Evolutionary conservation across 2,113 vertebrate species (phyloP).

Genomic region (Urocynchramus pylzowi): DNA sequence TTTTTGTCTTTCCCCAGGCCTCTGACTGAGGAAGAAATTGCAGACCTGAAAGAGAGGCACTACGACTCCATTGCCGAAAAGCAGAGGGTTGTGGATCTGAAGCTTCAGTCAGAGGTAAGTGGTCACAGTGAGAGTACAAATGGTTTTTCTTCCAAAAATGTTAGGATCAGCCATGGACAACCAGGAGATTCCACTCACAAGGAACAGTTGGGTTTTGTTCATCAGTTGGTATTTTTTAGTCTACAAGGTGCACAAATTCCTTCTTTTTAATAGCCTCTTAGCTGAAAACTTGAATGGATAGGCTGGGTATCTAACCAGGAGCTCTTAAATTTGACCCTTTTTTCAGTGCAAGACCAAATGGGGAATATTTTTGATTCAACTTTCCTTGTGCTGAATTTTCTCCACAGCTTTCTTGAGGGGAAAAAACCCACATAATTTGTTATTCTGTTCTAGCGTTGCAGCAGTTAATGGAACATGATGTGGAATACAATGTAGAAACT

Average conservation of each 20-base stretch:
- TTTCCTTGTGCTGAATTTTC: not conserved
- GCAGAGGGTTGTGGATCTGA: conserved; percentile 84
- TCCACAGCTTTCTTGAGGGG: not conserved
- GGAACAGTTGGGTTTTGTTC: not conserved
- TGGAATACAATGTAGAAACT: not conserved
- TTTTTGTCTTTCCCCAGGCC: conserved; percentile 72
- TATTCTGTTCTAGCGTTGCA: not conserved
- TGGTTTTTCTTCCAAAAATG: not conserved
- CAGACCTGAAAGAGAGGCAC: conserved; percentile 82
- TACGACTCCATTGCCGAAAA: conserved; percentile 88
- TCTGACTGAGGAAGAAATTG: conserved; percentile 92
- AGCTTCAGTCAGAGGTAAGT: conserved; percentile 85
- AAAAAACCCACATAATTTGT: not conserved
- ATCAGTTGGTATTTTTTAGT: not conserved
- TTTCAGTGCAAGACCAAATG: not conserved
- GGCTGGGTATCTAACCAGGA: not conserved
- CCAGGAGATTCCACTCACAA: not conserved
- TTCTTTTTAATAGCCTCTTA: not conserved
- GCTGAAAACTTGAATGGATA: not conserved
- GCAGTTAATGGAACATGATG: not conserved
- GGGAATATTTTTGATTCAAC: not conserved
- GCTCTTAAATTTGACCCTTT: not conserved
- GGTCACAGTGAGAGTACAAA: not conserved
- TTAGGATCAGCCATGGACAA: not conserved
- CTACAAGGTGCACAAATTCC: not conserved